These are phyloP conservation scores for Rhabdophis nuchalis DNA, from an alignment of 2,797 vertebrate genomes.

Conservation along the genomic window DNA sequence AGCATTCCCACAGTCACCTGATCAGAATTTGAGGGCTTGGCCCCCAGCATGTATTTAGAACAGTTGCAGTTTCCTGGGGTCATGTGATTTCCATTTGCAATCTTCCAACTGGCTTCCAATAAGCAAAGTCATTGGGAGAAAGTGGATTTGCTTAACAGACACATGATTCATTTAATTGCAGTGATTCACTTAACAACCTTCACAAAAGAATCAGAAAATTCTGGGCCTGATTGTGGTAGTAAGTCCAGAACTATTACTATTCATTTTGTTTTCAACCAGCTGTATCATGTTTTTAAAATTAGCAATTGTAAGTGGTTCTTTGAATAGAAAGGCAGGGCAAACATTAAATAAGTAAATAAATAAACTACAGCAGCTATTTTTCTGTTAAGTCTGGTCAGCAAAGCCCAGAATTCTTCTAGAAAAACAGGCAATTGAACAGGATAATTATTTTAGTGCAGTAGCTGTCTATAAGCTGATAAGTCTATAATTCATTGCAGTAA, in stretches of 20 bases:
- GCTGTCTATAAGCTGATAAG: not conserved
- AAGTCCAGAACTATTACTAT: not conserved
- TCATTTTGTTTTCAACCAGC: not conserved
- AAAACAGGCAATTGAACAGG: not conserved
- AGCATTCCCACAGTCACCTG: not conserved
- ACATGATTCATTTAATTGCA: not conserved
- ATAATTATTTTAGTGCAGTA: not conserved
- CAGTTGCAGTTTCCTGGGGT: not conserved
- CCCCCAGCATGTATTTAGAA: not conserved
- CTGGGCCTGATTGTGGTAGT: not conserved
- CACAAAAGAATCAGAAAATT: not conserved
- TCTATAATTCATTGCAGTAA: not conserved
- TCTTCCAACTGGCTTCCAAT: not conserved
- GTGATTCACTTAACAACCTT: not conserved
- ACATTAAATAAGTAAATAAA: not conserved
- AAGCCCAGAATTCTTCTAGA: not conserved
- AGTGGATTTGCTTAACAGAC: not conserved
- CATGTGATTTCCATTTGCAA: not conserved
- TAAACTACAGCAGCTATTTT: not conserved
- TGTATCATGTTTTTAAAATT: not conserved
- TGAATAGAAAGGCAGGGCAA: not conserved
- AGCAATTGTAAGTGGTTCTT: not conserved
- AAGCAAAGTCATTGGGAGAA: not conserved
- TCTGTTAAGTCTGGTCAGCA: not conserved
- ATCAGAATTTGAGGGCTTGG: not conserved